These are phyloP conservation scores for Belonocnema kinseyi DNA, from an alignment of 1,140 invertebrate species.

Conservation along the genomic window DNA sequence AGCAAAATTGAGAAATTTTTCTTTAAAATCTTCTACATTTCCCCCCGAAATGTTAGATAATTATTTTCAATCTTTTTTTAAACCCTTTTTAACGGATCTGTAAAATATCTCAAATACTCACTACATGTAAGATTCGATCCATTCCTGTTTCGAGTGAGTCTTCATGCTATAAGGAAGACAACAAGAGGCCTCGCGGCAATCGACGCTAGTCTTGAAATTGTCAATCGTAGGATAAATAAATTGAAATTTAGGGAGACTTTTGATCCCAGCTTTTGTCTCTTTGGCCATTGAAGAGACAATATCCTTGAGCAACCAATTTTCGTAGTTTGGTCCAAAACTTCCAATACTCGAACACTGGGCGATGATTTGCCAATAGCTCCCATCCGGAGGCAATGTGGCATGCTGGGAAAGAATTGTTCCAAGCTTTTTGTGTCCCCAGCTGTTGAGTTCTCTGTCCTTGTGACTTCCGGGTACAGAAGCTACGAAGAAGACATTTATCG, in stretches of 20 bases:
- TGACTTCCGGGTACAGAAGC: slow-evolving; percentile 90
- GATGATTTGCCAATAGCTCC: slow-evolving; percentile 81
- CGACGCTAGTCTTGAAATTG: slow-evolving; percentile 89
- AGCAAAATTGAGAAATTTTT: too few relatives aligned
- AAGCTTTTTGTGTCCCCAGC: slow-evolving; percentile 86
- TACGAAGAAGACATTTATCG: slow-evolving; percentile 90
- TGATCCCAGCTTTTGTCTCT: slow-evolving; percentile 67
- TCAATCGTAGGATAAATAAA: slow-evolving; percentile 84
- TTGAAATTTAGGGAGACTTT: slow-evolving; percentile 72
- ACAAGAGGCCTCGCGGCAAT: slow-evolving; percentile 88
- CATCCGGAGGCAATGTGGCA: slow-evolving; percentile 76
- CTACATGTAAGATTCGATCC: slow-evolving; percentile 87
- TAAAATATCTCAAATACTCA: slow-evolving; percentile 72
- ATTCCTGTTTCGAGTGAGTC: slow-evolving; percentile 89
- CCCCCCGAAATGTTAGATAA: too few relatives aligned
- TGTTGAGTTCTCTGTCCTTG: slow-evolving; percentile 74
- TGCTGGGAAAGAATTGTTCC: slow-evolving; percentile 80
- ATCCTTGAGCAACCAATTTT: slow-evolving; percentile 83
- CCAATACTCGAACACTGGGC: slow-evolving; percentile 95
- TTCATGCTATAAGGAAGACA: slow-evolving; percentile 92
- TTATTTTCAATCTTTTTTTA: too few relatives aligned
- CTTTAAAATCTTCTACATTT: too few relatives aligned
- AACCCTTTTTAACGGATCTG: too few relatives aligned
- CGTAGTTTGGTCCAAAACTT: slow-evolving; percentile 83
- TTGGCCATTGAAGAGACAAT: slow-evolving; percentile 80